Evolutionary conservation across 1,140 invertebrate genomes (phyloP).

Genomic region (Drosophila biarmipes): DNA sequence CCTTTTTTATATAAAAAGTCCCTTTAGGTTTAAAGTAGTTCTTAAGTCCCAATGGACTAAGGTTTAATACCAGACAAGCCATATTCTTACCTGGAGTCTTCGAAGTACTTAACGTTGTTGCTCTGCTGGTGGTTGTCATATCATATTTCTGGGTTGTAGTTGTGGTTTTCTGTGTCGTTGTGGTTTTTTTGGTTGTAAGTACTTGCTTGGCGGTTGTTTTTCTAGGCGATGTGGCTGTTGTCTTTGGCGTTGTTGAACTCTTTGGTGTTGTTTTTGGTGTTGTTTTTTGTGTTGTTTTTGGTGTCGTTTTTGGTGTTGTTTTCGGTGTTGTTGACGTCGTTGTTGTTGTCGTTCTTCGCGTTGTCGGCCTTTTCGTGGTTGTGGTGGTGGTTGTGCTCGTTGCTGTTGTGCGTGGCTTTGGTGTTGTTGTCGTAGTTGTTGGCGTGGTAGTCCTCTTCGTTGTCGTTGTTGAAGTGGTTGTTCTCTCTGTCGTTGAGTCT

Average conservation of each 20-base stretch:
- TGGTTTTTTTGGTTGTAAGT: background rate
- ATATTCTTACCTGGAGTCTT: conserved; percentile 1
- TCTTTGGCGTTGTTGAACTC: conserved; percentile 4
- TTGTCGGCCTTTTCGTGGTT: conserved; percentile 1
- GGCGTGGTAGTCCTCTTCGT: conserved; percentile 1
- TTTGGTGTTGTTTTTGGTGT: too few species aligned
- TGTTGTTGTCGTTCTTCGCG: background rate
- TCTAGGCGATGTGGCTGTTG: conserved; percentile 16
- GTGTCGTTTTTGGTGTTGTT: background rate
- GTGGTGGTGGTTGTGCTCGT: conserved; percentile 15
- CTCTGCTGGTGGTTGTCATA: background rate
- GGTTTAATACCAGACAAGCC: too few species aligned
- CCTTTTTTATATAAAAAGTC: background rate
- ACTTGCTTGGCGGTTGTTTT: conserved; percentile 1
- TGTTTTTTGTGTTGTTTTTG: background rate
- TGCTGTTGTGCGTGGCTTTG: conserved; percentile 10
- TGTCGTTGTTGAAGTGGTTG: conserved; percentile 9
- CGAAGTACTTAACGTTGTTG: background rate
- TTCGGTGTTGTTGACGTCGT: conserved; percentile 3
- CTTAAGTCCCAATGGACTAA: background rate
- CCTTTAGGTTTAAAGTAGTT: too few species aligned
- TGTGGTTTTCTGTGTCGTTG: background rate
- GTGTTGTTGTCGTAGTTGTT: conserved; percentile 10
- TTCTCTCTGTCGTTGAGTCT: background rate
- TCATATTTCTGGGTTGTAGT: background rate